Base-by-base conservation (phyloP, 1,140 invertebrate species). In the Heliconius himera region DNA sequence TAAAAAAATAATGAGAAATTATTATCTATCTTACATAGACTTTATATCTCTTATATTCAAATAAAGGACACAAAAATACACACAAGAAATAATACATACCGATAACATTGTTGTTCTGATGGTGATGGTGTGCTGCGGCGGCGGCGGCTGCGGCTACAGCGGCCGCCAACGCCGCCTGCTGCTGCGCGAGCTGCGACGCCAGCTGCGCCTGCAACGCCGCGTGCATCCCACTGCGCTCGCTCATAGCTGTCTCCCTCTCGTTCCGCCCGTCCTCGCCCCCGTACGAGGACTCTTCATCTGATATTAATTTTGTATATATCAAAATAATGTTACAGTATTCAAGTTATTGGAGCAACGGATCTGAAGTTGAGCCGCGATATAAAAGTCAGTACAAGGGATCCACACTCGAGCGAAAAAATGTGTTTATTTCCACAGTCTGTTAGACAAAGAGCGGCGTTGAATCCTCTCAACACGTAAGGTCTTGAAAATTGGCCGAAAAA, bases 141-240 rank as follows among this genome's bases (percentile, higher is more conserved):
- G 89, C 89, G 38, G 89, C 89, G 60, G 89, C 89, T 36, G 89
- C 89, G 49, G 87, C 90, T n/a, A 89, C 87, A 54, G 89, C 90
- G 2, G 92, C 92, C 2, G 95, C 95, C 46, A 95, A 90, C 26
- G 88, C 89, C n/a, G 90, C 90, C 46, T 95, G 95, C 85, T 96
- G 95, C 86, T 95, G 95, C 78, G 95, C 91, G 33, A 96, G 86
- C 85, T 96, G 95, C 81, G 95, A 93, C 77, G 95, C 95, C 11
- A 96, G 92, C 88, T 96, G 92, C 49, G 95, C 95, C 82, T 96
- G 95, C 75, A 96, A 92, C 74, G 95, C 95, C 46, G 95, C 95
- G 91, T 94, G 92, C 90, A 92, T 85, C 82, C 86, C 80, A 73
- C 74, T 77, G 51, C 76, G 77, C 79, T 76, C 83, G 75, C 70